A percentile compares a stretch with the other conserved stretches of the same genome.
phyloP scores from a whole-genome alignment of 2,797 vertebrate genomes.

The Spea hammondii region DNA sequence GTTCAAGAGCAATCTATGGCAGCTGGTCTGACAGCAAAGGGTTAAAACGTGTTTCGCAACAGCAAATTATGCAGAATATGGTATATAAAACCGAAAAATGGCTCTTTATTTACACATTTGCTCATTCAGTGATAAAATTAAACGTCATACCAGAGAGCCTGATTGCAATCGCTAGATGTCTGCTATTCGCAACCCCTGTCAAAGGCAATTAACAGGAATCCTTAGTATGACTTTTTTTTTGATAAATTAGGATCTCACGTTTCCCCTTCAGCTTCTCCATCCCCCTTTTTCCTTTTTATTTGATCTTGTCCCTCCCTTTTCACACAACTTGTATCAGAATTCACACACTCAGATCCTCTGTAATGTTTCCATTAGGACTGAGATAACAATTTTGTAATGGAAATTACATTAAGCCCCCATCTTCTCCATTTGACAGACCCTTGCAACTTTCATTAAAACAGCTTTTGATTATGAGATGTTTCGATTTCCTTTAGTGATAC shows the following conservation, averaged over 20 bases:
- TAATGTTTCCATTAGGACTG: neutral
- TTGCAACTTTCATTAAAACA: too few species aligned
- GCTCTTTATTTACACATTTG: too few species aligned
- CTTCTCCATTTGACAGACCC: too few species aligned
- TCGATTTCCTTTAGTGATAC: too few species aligned
- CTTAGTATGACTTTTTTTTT: constrained; percentile 29
- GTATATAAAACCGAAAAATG: too few species aligned
- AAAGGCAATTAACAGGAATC: constrained; percentile 24
- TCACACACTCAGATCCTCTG: constrained; percentile 10
- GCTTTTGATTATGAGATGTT: too few species aligned
- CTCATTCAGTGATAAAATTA: too few species aligned
- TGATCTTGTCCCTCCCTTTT: constrained; percentile 31
- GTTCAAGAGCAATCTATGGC: too few species aligned
- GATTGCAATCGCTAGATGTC: neutral
- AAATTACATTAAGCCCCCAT: neutral
- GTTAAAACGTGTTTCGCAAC: too few species aligned
- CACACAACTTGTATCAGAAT: neutral
- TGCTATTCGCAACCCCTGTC: constrained; percentile 11
- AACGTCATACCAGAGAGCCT: too few species aligned
- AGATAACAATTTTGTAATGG: constrained; percentile 6
- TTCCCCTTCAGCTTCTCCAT: constrained; percentile 7
- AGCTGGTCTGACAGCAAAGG: too few species aligned
- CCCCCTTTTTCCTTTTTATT: constrained; percentile 25
- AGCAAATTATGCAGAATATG: too few species aligned
- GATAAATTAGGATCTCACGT: constrained; percentile 41